phyloP scores from a whole-genome alignment of 2,888 invertebrate species.

The Patella depressa region DNA sequence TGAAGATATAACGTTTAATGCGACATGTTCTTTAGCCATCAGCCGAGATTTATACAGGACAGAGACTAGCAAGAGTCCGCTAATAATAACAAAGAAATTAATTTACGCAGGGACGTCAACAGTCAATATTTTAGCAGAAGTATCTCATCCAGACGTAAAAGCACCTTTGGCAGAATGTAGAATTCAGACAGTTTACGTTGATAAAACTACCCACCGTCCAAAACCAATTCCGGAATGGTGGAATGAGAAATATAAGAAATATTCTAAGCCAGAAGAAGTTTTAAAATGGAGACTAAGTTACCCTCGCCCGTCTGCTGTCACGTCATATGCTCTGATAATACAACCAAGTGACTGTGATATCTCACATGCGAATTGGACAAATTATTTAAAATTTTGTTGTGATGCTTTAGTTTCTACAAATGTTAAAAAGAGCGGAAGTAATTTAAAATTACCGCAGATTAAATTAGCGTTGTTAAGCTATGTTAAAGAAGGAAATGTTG shows the following conservation, averaged over 20 bases:
- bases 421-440: not conserved
- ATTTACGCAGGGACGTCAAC: conserved; percentile 27
- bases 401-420: conserved; percentile 24
- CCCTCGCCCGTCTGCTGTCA: not conserved
- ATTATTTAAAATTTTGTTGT: conserved; percentile 25
- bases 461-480: conserved; percentile 24
- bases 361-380: conserved; percentile 29
- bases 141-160: conserved; percentile 1
- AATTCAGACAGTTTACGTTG: conserved; percentile 29
- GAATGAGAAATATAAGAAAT: conserved; percentile 26
- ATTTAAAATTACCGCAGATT: conserved; percentile 1
- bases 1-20: conserved; percentile 25
- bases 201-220: conserved; percentile 21
- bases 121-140: conserved; percentile 12
- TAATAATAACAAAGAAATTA: conserved; percentile 22
- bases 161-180: conserved; percentile 24
- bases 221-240: conserved; percentile 33
- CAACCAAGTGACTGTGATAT: conserved; percentile 24
- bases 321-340: conserved; percentile 14
- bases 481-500: conserved; percentile 25
- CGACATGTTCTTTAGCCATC: conserved; percentile 15
- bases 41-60: conserved; percentile 20
- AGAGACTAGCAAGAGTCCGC: conserved; percentile 22
- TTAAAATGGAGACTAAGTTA: not conserved
- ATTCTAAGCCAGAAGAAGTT: not conserved